Evolutionary conservation across 2,113 vertebrate genomes (phyloP).

Genomic region (Benitochromis conjunctus): DNA sequence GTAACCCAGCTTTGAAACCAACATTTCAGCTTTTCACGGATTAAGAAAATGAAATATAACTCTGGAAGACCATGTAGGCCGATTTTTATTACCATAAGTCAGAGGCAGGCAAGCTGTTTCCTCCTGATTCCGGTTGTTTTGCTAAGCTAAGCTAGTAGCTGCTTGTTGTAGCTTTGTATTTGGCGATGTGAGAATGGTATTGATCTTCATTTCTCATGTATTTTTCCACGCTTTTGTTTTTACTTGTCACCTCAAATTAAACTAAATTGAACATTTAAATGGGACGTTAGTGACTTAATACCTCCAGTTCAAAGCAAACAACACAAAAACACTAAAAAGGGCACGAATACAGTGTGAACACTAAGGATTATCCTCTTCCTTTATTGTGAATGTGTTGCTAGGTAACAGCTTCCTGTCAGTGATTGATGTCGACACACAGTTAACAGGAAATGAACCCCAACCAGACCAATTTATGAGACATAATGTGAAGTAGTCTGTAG

Average conservation of each 20-base stretch:
- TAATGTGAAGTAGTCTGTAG: not conserved
- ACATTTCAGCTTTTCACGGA: not conserved
- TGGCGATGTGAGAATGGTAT: not conserved
- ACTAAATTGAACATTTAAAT: not conserved
- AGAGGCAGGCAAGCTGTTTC: not conserved
- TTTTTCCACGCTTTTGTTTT: not conserved
- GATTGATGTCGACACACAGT: not conserved
- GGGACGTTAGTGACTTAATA: not conserved
- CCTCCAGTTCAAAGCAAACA: not conserved
- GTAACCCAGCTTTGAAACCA: not conserved
- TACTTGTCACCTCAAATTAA: not conserved
- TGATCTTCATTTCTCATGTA: not conserved
- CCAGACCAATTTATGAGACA: not conserved
- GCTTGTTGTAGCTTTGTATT: not conserved
- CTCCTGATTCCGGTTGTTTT: not conserved
- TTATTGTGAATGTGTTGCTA: slow-evolving; percentile 10
- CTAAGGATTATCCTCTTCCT: not conserved
- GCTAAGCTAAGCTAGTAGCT: not conserved
- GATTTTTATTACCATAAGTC: not conserved
- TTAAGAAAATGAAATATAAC: not conserved
- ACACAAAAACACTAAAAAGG: not conserved
- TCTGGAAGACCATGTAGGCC: not conserved
- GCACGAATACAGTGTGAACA: not conserved
- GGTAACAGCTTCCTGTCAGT: slow-evolving; percentile 11
- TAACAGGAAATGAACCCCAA: slow-evolving; percentile 2